Conservation (phyloP, 2,113 vertebrate genomes). For the Hucho hucho region DNA sequence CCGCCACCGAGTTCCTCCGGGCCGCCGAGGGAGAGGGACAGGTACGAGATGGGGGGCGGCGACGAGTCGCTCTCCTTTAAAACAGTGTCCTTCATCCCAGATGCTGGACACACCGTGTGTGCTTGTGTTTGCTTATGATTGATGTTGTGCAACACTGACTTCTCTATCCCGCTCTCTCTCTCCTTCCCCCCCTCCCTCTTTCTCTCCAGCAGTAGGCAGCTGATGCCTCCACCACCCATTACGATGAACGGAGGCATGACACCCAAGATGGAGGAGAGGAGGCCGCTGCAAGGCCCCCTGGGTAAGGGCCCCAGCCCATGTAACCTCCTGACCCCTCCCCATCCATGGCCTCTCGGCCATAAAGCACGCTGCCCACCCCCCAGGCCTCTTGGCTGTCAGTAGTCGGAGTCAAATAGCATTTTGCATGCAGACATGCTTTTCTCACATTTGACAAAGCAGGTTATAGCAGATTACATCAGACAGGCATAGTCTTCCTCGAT, state of each 20-base stretch:
- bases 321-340: conserved; percentile 2
- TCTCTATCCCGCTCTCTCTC: neutral
- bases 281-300: conserved; percentile 70
- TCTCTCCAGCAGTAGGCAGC: conserved; percentile 78
- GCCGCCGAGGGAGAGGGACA: conserved; percentile 91
- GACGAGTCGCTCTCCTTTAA: no score
- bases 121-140: no score
- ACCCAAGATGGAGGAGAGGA: conserved; percentile 82
- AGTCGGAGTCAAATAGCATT: neutral
- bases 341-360: neutral
- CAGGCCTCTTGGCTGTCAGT: neutral
- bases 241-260: conserved; percentile 81
- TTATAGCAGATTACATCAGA: neutral
- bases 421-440: no score
- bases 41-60: conserved; percentile 69
- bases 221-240: conserved; percentile 91
- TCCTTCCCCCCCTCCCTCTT: conserved; percentile 1
- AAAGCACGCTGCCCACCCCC: neutral
- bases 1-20: conserved; percentile 84
- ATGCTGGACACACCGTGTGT: neutral
- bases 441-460: no score
- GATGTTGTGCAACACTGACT: neutral
- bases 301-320: conserved; percentile 75
- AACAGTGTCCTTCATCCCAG: neutral
- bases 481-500: neutral